phyloP scores from a whole-genome alignment of 2,888 invertebrate species.

The Spodoptera littoralis region DNA sequence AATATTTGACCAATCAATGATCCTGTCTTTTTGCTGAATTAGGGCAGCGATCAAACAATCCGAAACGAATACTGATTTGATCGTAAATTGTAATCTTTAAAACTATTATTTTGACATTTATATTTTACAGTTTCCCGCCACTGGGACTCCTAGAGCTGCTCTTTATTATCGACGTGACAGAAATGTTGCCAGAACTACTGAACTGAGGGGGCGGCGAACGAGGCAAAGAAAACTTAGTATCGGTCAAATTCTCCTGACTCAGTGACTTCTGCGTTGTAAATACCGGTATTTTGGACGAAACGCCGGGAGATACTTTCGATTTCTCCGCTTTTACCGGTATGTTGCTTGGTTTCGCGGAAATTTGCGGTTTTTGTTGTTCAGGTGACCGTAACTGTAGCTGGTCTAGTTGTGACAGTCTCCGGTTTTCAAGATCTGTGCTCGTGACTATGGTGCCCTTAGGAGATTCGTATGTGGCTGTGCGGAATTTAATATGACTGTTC shows the following conservation, averaged over 20 bases:
- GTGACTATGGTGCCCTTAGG: conserved; percentile 87
- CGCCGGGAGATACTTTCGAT: conserved; percentile 66
- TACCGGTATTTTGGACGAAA: conserved; percentile 87
- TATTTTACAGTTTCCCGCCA: conserved; percentile 77
- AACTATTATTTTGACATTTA: conserved; percentile 20
- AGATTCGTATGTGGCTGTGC: conserved; percentile 90
- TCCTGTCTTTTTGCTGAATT: neutral
- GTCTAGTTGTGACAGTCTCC: conserved; percentile 88
- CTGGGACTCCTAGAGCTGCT: conserved; percentile 89
- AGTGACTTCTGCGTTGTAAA: conserved; percentile 84
- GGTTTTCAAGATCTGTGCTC: conserved; percentile 86
- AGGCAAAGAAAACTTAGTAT: conserved; percentile 78
- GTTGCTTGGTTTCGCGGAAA: conserved; percentile 83
- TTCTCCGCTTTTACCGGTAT: conserved; percentile 84
- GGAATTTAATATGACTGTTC: conserved; percentile 90
- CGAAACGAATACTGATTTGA: conserved; percentile 8
- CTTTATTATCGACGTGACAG: conserved; percentile 90
- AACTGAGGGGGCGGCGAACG: conserved; percentile 79
- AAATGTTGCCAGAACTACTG: conserved; percentile 84
- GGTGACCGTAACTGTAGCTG: conserved; percentile 77
- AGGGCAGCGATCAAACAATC: neutral
- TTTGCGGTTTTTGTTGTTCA: conserved; percentile 76
- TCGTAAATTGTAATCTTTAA: conserved; percentile 19
- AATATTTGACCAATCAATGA: conserved; percentile 5
- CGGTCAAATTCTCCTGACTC: conserved; percentile 85